Conservation (phyloP, 2,888 invertebrate species). For the Gibbula magus region DNA sequence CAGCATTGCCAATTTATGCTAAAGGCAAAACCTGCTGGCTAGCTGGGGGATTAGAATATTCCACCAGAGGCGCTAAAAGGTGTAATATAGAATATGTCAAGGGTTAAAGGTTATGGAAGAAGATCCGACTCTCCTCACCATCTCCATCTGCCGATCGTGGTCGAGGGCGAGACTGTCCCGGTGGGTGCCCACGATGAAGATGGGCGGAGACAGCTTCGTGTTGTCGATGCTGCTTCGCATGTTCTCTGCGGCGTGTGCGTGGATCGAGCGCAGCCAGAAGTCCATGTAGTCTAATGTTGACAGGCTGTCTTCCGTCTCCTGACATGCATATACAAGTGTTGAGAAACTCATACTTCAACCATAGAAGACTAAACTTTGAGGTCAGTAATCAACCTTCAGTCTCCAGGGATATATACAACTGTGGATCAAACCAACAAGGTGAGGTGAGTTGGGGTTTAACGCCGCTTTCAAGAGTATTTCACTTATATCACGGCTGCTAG, state of each 20-base stretch:
- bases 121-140: constrained; percentile 39
- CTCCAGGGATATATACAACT: background rate
- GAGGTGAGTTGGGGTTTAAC: too few relatives aligned
- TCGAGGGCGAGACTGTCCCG: constrained; percentile 68
- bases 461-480: too few relatives aligned
- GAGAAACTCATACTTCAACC: background rate
- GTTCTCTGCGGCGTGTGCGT: constrained; percentile 70
- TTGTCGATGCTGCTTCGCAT: constrained; percentile 55
- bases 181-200: constrained; percentile 75
- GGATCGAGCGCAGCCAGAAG: constrained; percentile 72
- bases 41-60: too few relatives aligned
- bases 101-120: too few relatives aligned
- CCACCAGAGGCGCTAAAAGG: too few relatives aligned
- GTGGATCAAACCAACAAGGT: too few relatives aligned
- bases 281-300: constrained; percentile 70
- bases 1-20: too few relatives aligned
- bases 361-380: too few relatives aligned
- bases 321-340: background rate
- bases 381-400: too few relatives aligned
- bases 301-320: constrained; percentile 43
- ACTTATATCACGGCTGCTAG: too few relatives aligned
- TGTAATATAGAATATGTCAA: too few relatives aligned
- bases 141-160: constrained; percentile 45
- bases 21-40: too few relatives aligned
- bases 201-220: constrained; percentile 71